Evolutionary conservation across 2,888 invertebrate species (phyloP).

Genomic region (Nemurella pictetii): DNA sequence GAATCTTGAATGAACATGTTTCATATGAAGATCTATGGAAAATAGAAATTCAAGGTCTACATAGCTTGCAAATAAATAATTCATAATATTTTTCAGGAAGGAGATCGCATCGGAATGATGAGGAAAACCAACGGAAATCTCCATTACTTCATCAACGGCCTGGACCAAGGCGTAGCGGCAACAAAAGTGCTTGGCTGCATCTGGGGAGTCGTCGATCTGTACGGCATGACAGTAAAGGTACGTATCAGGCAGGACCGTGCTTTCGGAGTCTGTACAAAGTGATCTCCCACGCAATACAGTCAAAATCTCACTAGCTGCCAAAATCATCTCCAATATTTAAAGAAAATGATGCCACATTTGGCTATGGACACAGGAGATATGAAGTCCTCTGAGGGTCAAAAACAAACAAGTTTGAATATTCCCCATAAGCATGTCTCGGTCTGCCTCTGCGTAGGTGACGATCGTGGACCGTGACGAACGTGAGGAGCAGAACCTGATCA

Average conservation of each 20-base stretch:
- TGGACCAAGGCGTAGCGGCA: conserved; percentile 90
- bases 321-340: background rate
- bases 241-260: no score
- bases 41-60: no score
- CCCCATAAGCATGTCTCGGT: no score
- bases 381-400: no score
- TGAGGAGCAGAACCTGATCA: conserved; percentile 74
- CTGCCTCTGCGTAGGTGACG: conserved; percentile 63
- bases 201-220: conserved; percentile 94
- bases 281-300: no score
- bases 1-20: no score
- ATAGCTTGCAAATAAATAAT: no score
- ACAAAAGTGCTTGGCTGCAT: conserved; percentile 77
- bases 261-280: no score
- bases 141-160: conserved; percentile 91
- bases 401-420: no score
- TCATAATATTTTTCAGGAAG: conserved; percentile 61
- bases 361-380: no score
- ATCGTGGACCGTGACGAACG: conserved; percentile 83
- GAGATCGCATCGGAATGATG: conserved; percentile 91
- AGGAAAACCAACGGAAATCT: conserved; percentile 80
- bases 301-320: background rate
- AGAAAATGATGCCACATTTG: background rate
- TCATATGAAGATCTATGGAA: no score
- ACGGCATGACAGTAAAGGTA: conserved; percentile 90